A percentile compares a stretch with the other conserved stretches of the same genome.
These are phyloP conservation scores for Gymnocephalus cernua DNA, from an alignment of 2,113 vertebrate genomes.

Conservation along the genomic window DNA sequence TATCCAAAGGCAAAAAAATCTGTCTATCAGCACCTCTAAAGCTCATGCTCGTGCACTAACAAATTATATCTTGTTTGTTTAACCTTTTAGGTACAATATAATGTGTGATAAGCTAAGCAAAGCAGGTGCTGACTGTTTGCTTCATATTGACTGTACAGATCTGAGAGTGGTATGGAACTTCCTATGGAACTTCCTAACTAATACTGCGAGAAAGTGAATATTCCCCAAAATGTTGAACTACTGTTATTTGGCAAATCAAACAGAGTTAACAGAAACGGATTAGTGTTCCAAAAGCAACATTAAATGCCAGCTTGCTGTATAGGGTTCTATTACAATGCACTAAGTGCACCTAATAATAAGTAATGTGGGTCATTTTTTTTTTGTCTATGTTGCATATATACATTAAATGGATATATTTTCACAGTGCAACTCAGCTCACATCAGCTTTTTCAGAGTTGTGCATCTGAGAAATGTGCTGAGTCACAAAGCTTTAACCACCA, in stretches of 20 bases:
- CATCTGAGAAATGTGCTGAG: constrained; percentile 40
- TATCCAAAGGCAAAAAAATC: not conserved
- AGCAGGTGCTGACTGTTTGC: too few species aligned
- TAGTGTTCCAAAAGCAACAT: too few species aligned
- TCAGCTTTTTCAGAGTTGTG: constrained; percentile 2
- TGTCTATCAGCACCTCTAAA: not conserved
- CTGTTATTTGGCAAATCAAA: not conserved
- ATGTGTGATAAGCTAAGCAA: too few species aligned
- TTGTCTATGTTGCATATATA: too few species aligned
- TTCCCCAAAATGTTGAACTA: not conserved
- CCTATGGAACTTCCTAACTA: not conserved
- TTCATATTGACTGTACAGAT: too few species aligned
- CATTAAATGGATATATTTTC: not conserved
- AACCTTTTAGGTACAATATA: too few species aligned
- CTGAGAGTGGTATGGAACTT: not conserved
- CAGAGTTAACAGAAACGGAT: not conserved
- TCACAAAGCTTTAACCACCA: constrained; percentile 19
- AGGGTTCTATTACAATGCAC: too few species aligned
- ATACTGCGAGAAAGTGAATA: not conserved
- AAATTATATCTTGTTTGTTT: not conserved
- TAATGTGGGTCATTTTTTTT: too few species aligned
- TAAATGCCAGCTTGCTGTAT: too few species aligned
- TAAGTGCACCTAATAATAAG: too few species aligned
- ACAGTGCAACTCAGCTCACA: not conserved
- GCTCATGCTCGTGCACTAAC: too few species aligned